These are phyloP conservation scores for Ophiodon elongatus DNA, from an alignment of 2,113 vertebrate genomes.

Conservation along the genomic window DNA sequence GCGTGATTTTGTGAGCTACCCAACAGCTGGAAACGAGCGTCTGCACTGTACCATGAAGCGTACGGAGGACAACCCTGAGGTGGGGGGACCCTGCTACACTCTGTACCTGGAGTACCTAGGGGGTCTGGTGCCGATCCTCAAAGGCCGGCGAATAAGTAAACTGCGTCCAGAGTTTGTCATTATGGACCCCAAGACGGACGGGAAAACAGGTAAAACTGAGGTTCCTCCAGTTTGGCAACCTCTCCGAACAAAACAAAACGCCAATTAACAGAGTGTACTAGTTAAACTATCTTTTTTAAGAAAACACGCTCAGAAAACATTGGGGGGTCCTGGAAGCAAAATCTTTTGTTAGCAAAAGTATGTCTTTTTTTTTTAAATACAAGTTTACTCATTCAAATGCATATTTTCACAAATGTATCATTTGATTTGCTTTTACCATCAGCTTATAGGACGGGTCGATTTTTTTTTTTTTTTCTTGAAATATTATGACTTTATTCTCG, in stretches of 20 bases:
- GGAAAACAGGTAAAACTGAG: conserved; percentile 89
- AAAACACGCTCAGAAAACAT: neutral
- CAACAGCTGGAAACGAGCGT: conserved; percentile 93
- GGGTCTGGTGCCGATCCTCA: conserved; percentile 95
- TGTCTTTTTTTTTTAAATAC: neutral
- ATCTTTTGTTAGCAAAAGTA: no score
- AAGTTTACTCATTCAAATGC: neutral
- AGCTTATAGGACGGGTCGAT: neutral
- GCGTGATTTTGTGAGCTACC: conserved; percentile 99
- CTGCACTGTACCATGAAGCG: conserved; percentile 98
- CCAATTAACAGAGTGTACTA: neutral
- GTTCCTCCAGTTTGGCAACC: neutral
- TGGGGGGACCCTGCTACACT: conserved; percentile 95
- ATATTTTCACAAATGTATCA: neutral
- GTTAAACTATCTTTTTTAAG: neutral
- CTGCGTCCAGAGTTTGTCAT: conserved; percentile 97
- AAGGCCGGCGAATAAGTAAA: conserved; percentile 96
- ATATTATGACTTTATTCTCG: neutral
- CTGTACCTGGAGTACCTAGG: conserved; percentile 97
- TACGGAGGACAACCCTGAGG: conserved; percentile 95
- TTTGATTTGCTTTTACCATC: neutral
- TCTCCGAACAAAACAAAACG: neutral
- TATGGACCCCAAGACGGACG: conserved; percentile 96
- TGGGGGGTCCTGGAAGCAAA: neutral
- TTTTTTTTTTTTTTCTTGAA: neutral